phyloP scores from a whole-genome alignment of 2,113 vertebrate genomes.

The Rhinolophus ferrumequinum region DNA sequence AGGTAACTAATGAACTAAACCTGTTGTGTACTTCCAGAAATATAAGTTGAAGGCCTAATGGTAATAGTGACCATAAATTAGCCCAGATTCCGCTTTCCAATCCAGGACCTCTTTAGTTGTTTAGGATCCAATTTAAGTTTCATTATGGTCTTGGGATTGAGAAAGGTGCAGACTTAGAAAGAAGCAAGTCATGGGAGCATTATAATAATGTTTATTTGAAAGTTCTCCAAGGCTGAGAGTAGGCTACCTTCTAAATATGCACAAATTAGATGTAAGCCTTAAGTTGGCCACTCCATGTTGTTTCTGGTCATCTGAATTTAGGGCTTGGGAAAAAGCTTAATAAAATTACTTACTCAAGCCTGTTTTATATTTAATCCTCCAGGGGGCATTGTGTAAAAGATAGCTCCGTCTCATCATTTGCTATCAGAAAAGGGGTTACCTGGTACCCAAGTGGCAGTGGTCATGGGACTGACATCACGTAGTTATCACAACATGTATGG shows the following conservation, averaged over 20 bases:
- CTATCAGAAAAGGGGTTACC: background rate
- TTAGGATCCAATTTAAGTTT: background rate
- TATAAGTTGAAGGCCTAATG: background rate
- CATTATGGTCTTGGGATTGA: background rate
- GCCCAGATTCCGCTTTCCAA: background rate
- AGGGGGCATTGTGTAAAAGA: background rate
- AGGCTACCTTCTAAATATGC: background rate
- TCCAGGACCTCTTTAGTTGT: background rate
- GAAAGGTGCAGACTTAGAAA: background rate
- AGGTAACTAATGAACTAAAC: background rate
- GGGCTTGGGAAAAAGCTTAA: background rate
- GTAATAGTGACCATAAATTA: background rate
- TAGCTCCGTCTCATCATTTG: background rate
- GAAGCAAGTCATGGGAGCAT: background rate
- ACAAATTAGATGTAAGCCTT: background rate
- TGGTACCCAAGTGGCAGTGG: background rate
- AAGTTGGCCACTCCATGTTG: background rate
- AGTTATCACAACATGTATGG: background rate
- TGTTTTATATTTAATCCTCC: background rate
- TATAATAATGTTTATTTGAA: background rate
- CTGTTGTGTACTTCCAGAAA: constrained; percentile 42
- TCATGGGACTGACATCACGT: background rate
- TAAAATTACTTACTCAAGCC: background rate
- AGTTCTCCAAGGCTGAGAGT: background rate
- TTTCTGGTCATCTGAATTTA: background rate